Base-by-base conservation (phyloP, 1,140 invertebrate species). In the Ctenoplectra terminalis region DNA sequence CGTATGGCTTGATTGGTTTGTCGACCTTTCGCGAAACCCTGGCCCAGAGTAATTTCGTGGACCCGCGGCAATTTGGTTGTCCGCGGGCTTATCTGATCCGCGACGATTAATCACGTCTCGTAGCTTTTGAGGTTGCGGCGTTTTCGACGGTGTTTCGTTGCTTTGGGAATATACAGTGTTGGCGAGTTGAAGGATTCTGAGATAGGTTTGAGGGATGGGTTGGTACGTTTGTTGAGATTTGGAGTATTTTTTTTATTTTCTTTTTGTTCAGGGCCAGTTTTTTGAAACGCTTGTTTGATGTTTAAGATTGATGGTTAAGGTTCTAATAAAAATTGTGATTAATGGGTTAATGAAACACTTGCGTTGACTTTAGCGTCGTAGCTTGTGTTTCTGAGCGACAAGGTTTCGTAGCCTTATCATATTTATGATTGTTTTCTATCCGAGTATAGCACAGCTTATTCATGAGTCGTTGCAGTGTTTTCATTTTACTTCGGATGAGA, bases 401-500 rank as follows among this genome's bases (percentile, higher is more conserved):
- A n/a, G n/a, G n/a, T n/a, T n/a, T n/a, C n/a, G n/a, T n/a, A n/a
- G n/a, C n/a, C n/a, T n/a, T n/a, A n/a, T n/a, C n/a, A n/a, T n/a
- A n/a, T n/a, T n/a, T n/a, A n/a, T n/a, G n/a, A n/a, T n/a, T n/a
- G n/a, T n/a, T n/a, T n/a, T n/a, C 37, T 69, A 70, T 73, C 76
- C 48, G 72, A 73, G 63, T 75, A 85, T 86, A 82, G 1, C n/a
- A 1, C 11, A 13, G 9, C 20, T 9, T 37, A 63, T 34, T 63
- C 60, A 13, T 61, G 31, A 26, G 5, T 4, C 23, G 2, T 20
- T 15, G 60, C 74, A 54, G 60, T 17, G 5, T 61, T 66, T 72
- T 74, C 69, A 79, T 88, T 76, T 48, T 78, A 37, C 58, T 48
- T 54, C 56, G 50, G 76, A 84, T 87, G 84, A 90, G 88, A 89